Evolutionary conservation across 2,888 invertebrate genomes (phyloP).

Genomic region (Lithosia quadra): DNA sequence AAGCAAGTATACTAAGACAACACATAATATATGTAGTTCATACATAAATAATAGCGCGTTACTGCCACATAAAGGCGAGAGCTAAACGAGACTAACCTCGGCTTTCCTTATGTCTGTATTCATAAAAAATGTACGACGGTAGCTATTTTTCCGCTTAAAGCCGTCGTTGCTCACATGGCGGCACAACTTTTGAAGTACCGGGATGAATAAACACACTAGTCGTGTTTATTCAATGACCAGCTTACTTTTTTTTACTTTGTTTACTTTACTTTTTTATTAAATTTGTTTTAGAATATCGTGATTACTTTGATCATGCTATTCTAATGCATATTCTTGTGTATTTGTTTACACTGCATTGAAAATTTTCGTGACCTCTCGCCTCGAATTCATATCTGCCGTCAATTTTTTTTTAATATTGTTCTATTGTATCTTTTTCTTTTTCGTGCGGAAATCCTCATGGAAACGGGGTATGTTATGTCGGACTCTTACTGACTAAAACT

Average conservation of each 20-base stretch:
- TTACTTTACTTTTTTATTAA: no score
- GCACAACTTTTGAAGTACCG: conserved; percentile 61
- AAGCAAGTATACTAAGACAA: conserved; percentile 13
- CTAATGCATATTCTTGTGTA: neutral
- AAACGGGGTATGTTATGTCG: no score
- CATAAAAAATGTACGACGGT: conserved; percentile 58
- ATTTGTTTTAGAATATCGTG: no score
- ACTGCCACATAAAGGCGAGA: conserved; percentile 40
- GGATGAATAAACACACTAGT: conserved; percentile 61
- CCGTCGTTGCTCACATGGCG: conserved; percentile 67
- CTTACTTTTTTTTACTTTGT: no score
- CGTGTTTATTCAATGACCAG: conserved; percentile 56
- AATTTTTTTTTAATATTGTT: no score
- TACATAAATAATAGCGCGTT: conserved; percentile 44
- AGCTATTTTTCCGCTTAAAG: conserved; percentile 60
- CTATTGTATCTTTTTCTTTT: no score
- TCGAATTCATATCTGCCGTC: no score
- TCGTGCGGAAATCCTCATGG: no score
- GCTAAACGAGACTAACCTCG: conserved; percentile 40
- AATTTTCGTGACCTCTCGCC: no score
- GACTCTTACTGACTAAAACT: no score
- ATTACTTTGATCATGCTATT: conserved; percentile 16
- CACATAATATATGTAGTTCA: conserved; percentile 32
- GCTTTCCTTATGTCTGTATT: conserved; percentile 53
- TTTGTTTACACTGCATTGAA: neutral